phyloP scores from a whole-genome alignment of 2,888 invertebrate species.

The Drosophila rellima region DNA sequence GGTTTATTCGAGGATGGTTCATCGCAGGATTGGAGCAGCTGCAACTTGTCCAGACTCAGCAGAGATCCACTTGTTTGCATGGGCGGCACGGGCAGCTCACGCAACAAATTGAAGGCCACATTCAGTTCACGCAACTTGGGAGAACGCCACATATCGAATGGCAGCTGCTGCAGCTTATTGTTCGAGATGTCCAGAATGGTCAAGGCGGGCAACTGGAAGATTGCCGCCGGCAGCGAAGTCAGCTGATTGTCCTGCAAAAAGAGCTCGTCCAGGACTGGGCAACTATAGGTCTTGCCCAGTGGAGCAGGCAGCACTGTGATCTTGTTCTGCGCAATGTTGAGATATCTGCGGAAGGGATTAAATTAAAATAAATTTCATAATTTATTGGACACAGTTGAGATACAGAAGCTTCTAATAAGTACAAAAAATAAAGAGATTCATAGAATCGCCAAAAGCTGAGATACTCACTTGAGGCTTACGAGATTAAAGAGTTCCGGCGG shows the following conservation, averaged over 20 bases:
- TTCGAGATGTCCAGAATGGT: constrained; percentile 96
- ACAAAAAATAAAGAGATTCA: too few relatives aligned
- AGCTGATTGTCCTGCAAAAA: constrained; percentile 97
- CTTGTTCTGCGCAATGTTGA: constrained; percentile 96
- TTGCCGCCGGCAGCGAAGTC: constrained; percentile 91
- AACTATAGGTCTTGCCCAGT: constrained; percentile 86
- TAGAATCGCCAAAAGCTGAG: not conserved
- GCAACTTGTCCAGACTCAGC: constrained; percentile 81
- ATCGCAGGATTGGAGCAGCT: constrained; percentile 80
- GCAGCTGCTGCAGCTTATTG: constrained; percentile 94
- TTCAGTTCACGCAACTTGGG: constrained; percentile 95
- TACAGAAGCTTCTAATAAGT: too few relatives aligned
- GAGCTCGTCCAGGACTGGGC: constrained; percentile 94
- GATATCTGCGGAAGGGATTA: constrained; percentile 86
- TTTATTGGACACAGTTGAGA: too few relatives aligned
- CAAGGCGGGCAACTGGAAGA: constrained; percentile 93
- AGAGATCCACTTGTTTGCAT: constrained; percentile 84
- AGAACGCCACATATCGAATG: constrained; percentile 94
- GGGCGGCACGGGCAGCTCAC: constrained; percentile 89
- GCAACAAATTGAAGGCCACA: constrained; percentile 94
- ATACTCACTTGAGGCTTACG: constrained; percentile 89
- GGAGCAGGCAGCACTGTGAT: constrained; percentile 90
- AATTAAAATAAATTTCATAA: not conserved
- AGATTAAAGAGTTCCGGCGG: constrained; percentile 94
- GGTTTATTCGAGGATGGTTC: constrained; percentile 75